Percentiles rank a stretch among this genome's conserved stretches.
Evolutionary conservation across 2,888 invertebrate genomes (phyloP).

Genomic region (Tanypteryx hageni): DNA sequence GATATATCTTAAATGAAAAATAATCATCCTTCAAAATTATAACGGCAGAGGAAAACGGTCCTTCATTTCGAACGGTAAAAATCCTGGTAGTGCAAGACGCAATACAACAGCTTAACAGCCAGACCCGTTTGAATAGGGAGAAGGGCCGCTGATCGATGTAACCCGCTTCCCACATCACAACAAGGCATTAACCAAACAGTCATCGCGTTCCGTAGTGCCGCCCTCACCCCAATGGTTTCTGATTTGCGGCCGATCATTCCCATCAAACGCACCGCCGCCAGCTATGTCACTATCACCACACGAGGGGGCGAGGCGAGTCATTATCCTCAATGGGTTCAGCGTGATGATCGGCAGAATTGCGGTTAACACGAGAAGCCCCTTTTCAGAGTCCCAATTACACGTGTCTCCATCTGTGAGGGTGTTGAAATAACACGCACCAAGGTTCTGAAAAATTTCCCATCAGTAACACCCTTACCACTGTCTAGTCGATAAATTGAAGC

Average conservation of each 20-base stretch:
- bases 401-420: too few species aligned
- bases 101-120: too few species aligned
- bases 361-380: not conserved
- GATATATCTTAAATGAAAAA: too few species aligned
- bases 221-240: not conserved
- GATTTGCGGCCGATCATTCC: constrained; percentile 14
- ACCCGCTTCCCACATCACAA: not conserved
- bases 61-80: not conserved
- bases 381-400: not conserved
- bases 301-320: not conserved
- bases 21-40: too few species aligned
- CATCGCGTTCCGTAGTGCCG: not conserved
- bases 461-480: too few species aligned
- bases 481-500: too few species aligned
- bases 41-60: too few species aligned
- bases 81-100: too few species aligned
- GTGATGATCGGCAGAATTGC: not conserved
- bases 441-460: too few species aligned
- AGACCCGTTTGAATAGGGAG: too few species aligned
- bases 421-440: too few species aligned
- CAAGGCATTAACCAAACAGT: not conserved
- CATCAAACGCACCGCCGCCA: not conserved
- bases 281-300: not conserved
- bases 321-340: not conserved
- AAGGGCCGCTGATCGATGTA: too few species aligned